Conservation (phyloP, 2,888 invertebrate genomes). For the Parochlus steinenii region DNA sequence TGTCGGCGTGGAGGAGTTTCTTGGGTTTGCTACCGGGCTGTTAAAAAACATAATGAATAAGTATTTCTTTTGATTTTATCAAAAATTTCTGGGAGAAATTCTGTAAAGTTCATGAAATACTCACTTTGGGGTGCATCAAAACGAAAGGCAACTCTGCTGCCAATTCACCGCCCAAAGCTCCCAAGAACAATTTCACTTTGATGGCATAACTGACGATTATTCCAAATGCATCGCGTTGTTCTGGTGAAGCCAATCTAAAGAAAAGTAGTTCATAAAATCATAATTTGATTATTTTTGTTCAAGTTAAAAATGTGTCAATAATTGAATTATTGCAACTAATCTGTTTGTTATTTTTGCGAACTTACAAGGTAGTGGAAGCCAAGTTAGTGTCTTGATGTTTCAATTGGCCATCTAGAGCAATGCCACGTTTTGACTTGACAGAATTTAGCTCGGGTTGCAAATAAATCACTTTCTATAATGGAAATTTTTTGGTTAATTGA, state of each 20-base stretch:
- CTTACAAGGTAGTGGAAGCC: constrained; percentile 84
- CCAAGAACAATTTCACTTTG: constrained; percentile 85
- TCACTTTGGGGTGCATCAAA: constrained; percentile 79
- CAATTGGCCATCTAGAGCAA: constrained; percentile 81
- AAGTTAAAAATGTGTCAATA: constrained; percentile 2
- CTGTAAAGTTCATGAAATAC: constrained; percentile 3
- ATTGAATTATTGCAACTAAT: constrained; percentile 3
- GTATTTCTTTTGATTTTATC: background rate
- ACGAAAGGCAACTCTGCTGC: constrained; percentile 84
- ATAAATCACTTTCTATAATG: constrained; percentile 76
- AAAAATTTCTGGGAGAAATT: background rate
- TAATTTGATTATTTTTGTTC: constrained; percentile 4
- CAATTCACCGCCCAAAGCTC: constrained; percentile 82
- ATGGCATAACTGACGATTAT: constrained; percentile 91
- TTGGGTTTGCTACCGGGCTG: constrained; percentile 34
- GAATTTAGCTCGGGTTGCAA: constrained; percentile 58
- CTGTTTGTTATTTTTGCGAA: constrained; percentile 15
- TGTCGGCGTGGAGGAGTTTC: constrained; percentile 48
- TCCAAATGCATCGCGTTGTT: constrained; percentile 83
- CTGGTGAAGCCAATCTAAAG: constrained; percentile 49
- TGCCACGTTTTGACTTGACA: constrained; percentile 72
- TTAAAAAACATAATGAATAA: constrained; percentile 15
- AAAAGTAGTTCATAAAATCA: constrained; percentile 1
- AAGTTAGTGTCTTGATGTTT: constrained; percentile 69
- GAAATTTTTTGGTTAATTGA: constrained; percentile 79